Conservation (phyloP, 2,113 vertebrate species). For the Labrus mixtus region DNA sequence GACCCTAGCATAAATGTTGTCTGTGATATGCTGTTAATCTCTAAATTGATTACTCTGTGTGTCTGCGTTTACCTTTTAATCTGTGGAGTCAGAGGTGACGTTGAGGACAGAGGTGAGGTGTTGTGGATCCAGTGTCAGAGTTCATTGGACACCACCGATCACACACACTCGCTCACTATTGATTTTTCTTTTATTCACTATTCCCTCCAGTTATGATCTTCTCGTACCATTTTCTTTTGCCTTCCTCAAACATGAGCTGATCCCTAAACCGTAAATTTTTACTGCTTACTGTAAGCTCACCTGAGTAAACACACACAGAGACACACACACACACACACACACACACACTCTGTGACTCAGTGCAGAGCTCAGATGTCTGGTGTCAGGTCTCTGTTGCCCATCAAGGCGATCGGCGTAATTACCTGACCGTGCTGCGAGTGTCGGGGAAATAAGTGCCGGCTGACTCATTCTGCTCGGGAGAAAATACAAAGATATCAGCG, state of each 20-base stretch:
- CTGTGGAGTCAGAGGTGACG: not conserved
- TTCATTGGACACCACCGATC: conserved; percentile 45
- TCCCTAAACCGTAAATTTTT: conserved; percentile 7
- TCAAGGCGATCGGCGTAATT: conserved; percentile 66
- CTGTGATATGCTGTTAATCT: not conserved
- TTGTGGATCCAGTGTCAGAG: conserved; percentile 54
- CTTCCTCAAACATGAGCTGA: not conserved
- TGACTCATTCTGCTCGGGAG: not conserved
- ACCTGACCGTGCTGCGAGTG: conserved; percentile 52
- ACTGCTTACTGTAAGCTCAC: not conserved
- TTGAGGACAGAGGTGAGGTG: conserved; percentile 1
- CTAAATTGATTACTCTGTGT: not conserved
- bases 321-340: conserved; percentile 13
- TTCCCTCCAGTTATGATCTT: not conserved
- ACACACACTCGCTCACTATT: not conserved
- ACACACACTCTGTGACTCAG: conserved; percentile 12
- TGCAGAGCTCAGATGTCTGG: conserved; percentile 73
- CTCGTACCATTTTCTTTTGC: not conserved
- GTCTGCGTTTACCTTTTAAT: not conserved
- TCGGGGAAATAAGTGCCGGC: conserved; percentile 17
- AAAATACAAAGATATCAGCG: not conserved
- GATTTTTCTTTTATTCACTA: not conserved
- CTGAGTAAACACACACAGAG: conserved; percentile 20
- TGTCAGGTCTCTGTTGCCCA: conserved; percentile 63
- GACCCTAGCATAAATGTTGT: too few relatives aligned